phyloP scores from a whole-genome alignment of 2,888 invertebrate genomes.

The Acanthopleura granulata region DNA sequence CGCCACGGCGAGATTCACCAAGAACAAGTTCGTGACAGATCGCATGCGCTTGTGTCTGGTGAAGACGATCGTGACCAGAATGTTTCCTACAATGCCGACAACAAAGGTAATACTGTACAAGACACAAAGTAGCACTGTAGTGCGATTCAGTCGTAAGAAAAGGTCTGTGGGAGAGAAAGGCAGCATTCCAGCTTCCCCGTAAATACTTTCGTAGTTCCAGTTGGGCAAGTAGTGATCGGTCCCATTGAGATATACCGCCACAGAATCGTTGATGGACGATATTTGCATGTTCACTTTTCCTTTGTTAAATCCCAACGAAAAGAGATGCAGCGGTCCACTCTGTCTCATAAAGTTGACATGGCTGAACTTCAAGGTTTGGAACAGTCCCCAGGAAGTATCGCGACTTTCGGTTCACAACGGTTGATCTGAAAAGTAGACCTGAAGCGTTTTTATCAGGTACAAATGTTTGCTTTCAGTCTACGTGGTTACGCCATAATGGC shows the following conservation, averaged over 20 bases:
- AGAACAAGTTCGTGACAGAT: constrained; percentile 53
- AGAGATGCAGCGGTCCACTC: too few species aligned
- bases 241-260: not conserved
- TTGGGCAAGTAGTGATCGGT: not conserved
- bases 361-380: too few species aligned
- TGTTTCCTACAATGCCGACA: constrained; percentile 49
- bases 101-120: constrained; percentile 48
- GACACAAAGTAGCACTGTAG: constrained; percentile 42
- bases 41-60: constrained; percentile 50
- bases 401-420: too few species aligned
- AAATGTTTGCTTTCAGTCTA: too few species aligned
- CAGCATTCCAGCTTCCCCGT: not conserved
- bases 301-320: too few species aligned
- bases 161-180: not conserved
- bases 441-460: too few species aligned
- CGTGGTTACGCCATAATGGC: too few species aligned
- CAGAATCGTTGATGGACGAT: too few species aligned
- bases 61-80: constrained; percentile 51
- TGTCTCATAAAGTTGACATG: too few species aligned
- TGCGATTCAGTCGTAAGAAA: not conserved
- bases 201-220: not conserved
- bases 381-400: too few species aligned
- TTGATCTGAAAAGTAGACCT: too few species aligned
- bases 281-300: too few species aligned
- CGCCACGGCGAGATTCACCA: constrained; percentile 54